phyloP scores from a whole-genome alignment of 2,113 vertebrate genomes.

The Catharus minimus region DNA sequence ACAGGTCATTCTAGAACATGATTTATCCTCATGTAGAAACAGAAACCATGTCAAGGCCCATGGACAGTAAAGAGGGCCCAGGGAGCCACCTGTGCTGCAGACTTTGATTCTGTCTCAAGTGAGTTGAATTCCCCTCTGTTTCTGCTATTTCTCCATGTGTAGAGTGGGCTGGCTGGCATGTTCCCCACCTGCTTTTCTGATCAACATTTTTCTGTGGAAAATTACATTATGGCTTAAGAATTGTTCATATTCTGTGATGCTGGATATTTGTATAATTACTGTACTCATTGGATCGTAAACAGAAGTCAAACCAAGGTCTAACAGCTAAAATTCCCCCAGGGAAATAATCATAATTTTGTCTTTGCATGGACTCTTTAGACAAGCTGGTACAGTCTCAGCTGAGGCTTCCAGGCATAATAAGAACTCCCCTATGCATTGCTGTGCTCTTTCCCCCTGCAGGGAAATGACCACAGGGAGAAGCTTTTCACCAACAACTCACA shows the following conservation, averaged over 20 bases:
- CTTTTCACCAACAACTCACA: fast-evolving
- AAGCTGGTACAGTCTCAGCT: not conserved
- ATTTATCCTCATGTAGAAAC: not conserved
- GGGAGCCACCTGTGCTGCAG: not conserved
- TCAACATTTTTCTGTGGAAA: not conserved
- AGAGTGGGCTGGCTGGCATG: not conserved
- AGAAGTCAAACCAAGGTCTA: not conserved
- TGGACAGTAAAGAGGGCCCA: not conserved
- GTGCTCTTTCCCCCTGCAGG: not conserved
- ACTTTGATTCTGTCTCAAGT: not conserved
- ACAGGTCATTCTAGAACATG: not conserved
- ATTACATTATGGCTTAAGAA: not conserved
- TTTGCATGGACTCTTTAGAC: not conserved
- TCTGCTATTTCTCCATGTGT: not conserved
- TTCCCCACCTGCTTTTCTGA: not conserved
- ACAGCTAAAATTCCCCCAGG: not conserved
- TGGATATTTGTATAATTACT: not conserved
- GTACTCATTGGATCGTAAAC: not conserved
- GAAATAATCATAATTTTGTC: not conserved
- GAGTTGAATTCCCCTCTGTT: not conserved
- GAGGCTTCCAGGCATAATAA: not conserved
- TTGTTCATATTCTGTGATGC: not conserved
- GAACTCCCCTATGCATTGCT: not conserved
- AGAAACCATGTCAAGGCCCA: not conserved
- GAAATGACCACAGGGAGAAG: not conserved